Evolutionary conservation across 2,797 vertebrate species (phyloP).

Genomic region (Antennarius maculatus): DNA sequence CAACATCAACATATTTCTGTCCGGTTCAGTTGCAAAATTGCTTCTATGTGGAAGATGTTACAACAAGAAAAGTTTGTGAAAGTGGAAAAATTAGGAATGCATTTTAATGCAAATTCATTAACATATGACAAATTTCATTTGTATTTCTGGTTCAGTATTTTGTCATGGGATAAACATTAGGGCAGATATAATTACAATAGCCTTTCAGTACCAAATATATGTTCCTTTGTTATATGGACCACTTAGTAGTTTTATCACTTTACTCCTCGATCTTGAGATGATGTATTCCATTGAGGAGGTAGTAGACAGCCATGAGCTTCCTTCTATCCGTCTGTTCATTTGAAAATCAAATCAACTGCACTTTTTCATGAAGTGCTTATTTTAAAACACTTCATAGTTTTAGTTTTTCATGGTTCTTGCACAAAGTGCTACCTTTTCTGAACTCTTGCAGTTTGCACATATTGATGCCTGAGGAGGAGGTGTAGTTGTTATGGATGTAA

Average conservation of each 20-base stretch:
- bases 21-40: constrained; percentile 23
- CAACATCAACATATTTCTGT: constrained; percentile 41
- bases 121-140: constrained; percentile 17
- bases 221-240: constrained; percentile 48
- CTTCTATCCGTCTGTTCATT: constrained; percentile 18
- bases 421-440: constrained; percentile 73
- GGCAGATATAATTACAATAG: constrained; percentile 21
- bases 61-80: constrained; percentile 25
- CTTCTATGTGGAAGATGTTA: constrained; percentile 22
- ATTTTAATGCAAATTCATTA: constrained; percentile 30
- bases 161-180: constrained; percentile 21
- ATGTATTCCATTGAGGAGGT: constrained; percentile 12
- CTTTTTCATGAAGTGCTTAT: constrained; percentile 48
- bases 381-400: constrained; percentile 47
- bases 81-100: constrained; percentile 27
- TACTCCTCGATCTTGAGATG: neutral
- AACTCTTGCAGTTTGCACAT: constrained; percentile 78
- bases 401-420: constrained; percentile 51
- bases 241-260: constrained; percentile 7
- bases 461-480: constrained; percentile 50
- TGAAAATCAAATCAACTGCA: constrained; percentile 33
- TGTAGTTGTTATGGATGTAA: constrained; percentile 66
- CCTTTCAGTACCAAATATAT: constrained; percentile 48
- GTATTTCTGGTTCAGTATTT: constrained; percentile 53
- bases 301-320: neutral